Evolutionary conservation across 2,797 vertebrate species (phyloP), one percentile per base, ranked within the genome.

Genomic region (Scarus forsteni): DNA sequence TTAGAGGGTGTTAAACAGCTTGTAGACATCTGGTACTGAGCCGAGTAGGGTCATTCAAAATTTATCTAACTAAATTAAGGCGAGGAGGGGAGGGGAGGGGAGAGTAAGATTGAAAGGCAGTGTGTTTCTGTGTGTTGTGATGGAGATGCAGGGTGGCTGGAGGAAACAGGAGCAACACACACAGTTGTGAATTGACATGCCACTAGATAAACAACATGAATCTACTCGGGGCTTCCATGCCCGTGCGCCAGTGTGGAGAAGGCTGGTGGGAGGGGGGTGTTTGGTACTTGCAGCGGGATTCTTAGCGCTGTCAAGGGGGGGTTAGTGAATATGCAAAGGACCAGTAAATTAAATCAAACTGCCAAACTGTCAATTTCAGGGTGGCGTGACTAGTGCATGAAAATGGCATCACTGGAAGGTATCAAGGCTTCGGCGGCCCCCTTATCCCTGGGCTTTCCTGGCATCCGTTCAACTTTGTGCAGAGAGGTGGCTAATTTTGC

Each of bases 301-400:
- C 96, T 96, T 95, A 91, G 85, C 89, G 93, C 95, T 96, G 96
- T 97, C 96, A 96, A 91, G 85, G 85, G 83, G 85, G 85, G 83
- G 85, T 70, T 90, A 74, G 95, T 96, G 95, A 97, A 98, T 98
- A 98, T 98, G 97, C 97, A 98, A 96, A 98, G 95, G 96, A 95
- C 95, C 95, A 94, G 95, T 95, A 97, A 98, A 99, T 99, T 98
- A 98, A 99, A 99, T 98, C 97, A 98, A 98, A 96, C 97, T 98
- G 97, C 97, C 97, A 98, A 99, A 98, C 96, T 98, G 98, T 98
- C 97, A 98, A 96, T 98, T 98, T 97, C 92, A 91, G 96, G 95
- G 93, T 96, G 77, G 96, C 94, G 92, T 97, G 97, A 96, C 96
- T 96, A 94, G 88, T 82, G 91, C 96, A 96, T 95, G 96, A 96